Evolutionary conservation across 2,888 invertebrate genomes (phyloP), one percentile per base, ranked within the genome.

Genomic region (Oscheius sp.): DNA sequence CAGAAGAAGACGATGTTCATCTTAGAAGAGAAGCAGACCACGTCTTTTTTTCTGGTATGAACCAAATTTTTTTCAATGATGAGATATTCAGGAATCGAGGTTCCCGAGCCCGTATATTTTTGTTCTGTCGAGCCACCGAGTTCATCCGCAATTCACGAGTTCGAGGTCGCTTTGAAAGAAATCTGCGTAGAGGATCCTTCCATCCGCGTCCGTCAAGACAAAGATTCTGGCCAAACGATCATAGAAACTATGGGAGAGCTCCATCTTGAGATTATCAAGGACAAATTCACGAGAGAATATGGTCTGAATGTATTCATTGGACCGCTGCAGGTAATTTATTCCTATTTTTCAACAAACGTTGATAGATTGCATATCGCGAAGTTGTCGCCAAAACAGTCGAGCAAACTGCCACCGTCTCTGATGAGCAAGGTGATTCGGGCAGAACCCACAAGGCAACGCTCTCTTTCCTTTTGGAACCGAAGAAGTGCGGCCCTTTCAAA

Each of bases 81-180:
- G n/a, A 2, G 37, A 7, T n/a, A 13, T 72, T 60, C 11, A 82
- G 93, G 94, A 1, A 92, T 94, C 0, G 92, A 92, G 59, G 91
- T 96, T 75, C 96, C 96, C 0, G 94, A 95, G 87, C 96, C 99
- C 0, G 99, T 99, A 0, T 98, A 96, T 91, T 94, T 96, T 89
- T 97, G 98, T 90, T 94, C 95, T 1, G 93, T 99, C 79, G 98
- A 99, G 91, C 94, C 97, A 91, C 97, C 98, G 2, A 80, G 80
- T n/a, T 72, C 73, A 32, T 76, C 73, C 2, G 70, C 79, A 7
- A 74, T 75, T 29, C 78, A 84, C 5, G 60, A 76, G 9, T 85
- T 89, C 63, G 85, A 87, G 47, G 73, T 73, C 35, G 88, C 88
- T 1, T 78, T 88, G 55, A 73, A 76, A 7, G 84, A 86, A 66